Conservation (phyloP, 2,113 vertebrate genomes). For the Chloroceryle aenea region DNA sequence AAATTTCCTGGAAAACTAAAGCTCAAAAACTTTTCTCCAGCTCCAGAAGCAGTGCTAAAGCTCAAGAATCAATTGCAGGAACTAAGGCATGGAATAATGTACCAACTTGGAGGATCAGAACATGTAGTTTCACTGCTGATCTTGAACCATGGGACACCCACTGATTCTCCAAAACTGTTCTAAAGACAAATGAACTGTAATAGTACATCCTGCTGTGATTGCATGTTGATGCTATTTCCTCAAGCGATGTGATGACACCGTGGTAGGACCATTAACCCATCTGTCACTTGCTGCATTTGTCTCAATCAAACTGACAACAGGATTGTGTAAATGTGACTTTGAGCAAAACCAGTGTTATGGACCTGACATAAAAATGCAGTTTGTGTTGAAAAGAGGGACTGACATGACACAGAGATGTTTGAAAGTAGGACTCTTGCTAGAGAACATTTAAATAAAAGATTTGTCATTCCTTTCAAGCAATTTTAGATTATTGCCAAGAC, state of each 20-base stretch:
- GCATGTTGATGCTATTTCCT: not conserved
- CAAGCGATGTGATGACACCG: not conserved
- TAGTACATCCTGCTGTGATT: not conserved
- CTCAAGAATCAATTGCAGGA: not conserved
- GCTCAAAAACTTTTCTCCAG: not conserved
- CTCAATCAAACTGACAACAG: slow-evolving; percentile 40
- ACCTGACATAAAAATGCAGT: not conserved
- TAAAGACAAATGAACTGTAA: slow-evolving; percentile 7
- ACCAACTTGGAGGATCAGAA: not conserved
- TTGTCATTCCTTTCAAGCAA: not conserved
- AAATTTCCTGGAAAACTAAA: not conserved
- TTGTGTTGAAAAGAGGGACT: not conserved
- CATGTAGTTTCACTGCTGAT: not conserved
- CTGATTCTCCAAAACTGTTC: not conserved
- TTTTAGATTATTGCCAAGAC: not conserved
- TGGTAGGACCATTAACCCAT: slow-evolving; percentile 25
- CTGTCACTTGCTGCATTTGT: slow-evolving; percentile 37
- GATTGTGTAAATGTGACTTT: not conserved
- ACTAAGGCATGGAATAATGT: not conserved
- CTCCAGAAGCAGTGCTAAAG: not conserved
- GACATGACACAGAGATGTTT: not conserved
- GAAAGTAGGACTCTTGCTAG: not conserved
- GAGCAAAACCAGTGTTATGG: not conserved
- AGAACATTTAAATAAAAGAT: slow-evolving; percentile 36
- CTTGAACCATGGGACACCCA: not conserved